phyloP scores from a whole-genome alignment of 2,888 invertebrate species.

The Apodemia zela region DNA sequence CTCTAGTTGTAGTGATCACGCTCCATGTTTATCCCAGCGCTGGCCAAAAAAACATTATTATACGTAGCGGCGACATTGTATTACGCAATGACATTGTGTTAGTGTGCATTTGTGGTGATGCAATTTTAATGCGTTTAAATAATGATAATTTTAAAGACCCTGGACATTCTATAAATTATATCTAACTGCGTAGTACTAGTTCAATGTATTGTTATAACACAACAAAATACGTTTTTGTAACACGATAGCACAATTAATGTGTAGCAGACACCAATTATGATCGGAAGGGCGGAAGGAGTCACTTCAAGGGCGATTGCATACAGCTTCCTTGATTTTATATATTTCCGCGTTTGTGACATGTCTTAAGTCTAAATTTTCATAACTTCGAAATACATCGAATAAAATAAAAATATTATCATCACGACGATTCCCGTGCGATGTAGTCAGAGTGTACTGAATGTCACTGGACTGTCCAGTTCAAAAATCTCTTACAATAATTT shows the following conservation, averaged over 20 bases:
- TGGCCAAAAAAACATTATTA: background rate
- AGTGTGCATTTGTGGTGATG: constrained; percentile 3
- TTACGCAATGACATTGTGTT: background rate
- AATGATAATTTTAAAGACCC: constrained; percentile 1
- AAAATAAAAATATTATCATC: background rate
- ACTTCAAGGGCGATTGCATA: constrained; percentile 25
- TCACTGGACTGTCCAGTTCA: background rate
- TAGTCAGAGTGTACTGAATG: background rate
- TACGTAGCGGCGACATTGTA: background rate
- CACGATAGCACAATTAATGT: constrained; percentile 18
- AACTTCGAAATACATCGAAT: background rate
- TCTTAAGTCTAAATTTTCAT: constrained; percentile 14
- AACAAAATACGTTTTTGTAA: constrained; percentile 20
- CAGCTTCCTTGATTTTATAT: constrained; percentile 27
- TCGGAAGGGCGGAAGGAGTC: constrained; percentile 24
- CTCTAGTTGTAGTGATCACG: too few relatives aligned
- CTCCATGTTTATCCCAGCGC: background rate
- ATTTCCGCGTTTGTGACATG: constrained; percentile 9
- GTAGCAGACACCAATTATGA: constrained; percentile 5
- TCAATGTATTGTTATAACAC: background rate
- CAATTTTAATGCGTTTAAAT: constrained; percentile 1
- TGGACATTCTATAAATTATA: background rate
- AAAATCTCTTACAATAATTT: too few relatives aligned
- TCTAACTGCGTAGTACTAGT: background rate
- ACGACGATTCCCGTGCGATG: background rate